Base-by-base conservation (phyloP, 2,888 invertebrate genomes). In the Macrophya annulata region DNA sequence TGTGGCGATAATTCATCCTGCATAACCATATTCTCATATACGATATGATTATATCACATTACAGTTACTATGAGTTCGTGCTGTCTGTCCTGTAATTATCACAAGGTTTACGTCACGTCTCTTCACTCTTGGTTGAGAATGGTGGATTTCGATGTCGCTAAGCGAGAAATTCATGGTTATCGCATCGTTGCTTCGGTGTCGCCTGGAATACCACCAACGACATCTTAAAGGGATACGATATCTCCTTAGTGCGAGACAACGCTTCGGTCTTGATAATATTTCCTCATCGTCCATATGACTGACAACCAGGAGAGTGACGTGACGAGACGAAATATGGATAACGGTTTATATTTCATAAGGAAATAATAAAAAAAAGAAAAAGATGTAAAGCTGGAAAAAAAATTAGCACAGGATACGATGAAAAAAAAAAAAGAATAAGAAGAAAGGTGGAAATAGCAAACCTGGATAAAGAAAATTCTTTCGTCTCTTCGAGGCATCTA, bases 131-230 rank as follows among this genome's bases (percentile, higher is more conserved):
- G 68, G 31, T 31, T 25, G 37, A 17, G 25, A 51, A 31, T 10
- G 31, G 21, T 74, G 51, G 77, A 77, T 77, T 55, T 37, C 77
- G 48, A 77, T 77, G 77, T 77, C 77, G 77, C 43, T 77, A 55
- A 55, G n/a, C 72, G 55, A 77, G 77, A 43, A 77, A 77, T 77
- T 77, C 55, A 31, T 31, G 25, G 55, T 77, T 77, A 77, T 77
- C 77, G 77, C 55, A 77, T 74, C 72, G 72, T 71, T n/a, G 71
- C 45, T 40, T 77, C 55, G 17, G 17, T 37, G 37, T 31, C 8
- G 45, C 17, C n/a, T 1, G 21, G 31, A 77, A 77, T 55, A 37
- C 77, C 77, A 55, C 37, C 77, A 31, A 37, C 68, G 37, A 77
- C 77, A 37, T 37, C 55, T 77, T 45, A 10, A 8, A 37, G 40